Base-by-base conservation (phyloP, 2,113 vertebrate genomes). In the Phrynosoma blainvillii region DNA sequence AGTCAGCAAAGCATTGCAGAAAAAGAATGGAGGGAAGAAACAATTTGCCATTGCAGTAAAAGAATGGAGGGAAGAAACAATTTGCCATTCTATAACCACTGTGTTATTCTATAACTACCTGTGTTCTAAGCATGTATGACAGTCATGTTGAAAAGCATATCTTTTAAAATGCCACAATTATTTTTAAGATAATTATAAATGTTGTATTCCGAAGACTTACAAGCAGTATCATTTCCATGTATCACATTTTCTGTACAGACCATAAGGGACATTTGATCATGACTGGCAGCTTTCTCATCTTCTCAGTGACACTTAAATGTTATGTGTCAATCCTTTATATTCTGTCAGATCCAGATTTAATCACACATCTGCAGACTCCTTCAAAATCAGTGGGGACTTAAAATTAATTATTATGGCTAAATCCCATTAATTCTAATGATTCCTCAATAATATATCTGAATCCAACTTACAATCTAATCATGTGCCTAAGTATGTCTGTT, bases 231-330 rank as follows among this genome's bases (percentile, higher is more conserved):
- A 88, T 68, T 76, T 92, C 88, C 88, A 80, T 78, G 88, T 89
- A 94, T 93, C 91, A 85, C 52, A 52, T 87, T 94, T 92, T 70
- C 85, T 88, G 82, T 2, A 86, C 27, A 80, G 90, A 91, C 32
- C 88, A 93, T 81, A 92, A 90, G 79, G 90, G 88, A 89, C 87
- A 93, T 89, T 68, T 85, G 75, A 94, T 92, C 79, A 80, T 8
- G 76, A 89, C 18, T 88, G 89, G 89, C 88, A 95, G 91, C 90
- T 91, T 83, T 79, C 62, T 74, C 78, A 68, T 81, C n/a, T 89
- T 92, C 90, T 91, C 92, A 91, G 81, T 62, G 93, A 86, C 66
- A 91, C 79, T 87, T 90, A 87, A 90, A 71, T 91, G 84, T 88
- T 92, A 80, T 84, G 91, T 87, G 84, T 88, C 70, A 65, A 85